Percentiles rank a stretch among this genome's conserved stretches.
phyloP scores from a whole-genome alignment of 2,797 vertebrate species.

The Psittacula echo region DNA sequence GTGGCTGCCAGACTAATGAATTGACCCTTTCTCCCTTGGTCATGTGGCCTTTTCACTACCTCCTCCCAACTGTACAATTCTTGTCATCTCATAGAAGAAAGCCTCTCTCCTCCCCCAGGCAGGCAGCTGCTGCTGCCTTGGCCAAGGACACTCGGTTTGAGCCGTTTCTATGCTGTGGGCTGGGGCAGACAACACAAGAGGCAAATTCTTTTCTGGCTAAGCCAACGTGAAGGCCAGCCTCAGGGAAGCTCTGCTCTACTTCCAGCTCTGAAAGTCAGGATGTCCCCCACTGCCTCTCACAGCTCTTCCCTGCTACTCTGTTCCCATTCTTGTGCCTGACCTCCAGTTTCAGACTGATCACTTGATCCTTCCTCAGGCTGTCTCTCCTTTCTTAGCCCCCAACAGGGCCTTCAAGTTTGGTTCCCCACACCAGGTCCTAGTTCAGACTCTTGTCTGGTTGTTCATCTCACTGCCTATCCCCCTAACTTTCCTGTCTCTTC shows the following conservation, averaged over 20 bases:
- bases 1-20: conserved; percentile 29
- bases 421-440: neutral
- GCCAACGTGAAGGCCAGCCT: neutral
- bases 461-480: neutral
- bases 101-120: conserved; percentile 13
- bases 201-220: conserved; percentile 28
- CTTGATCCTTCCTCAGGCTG: neutral
- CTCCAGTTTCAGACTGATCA: neutral
- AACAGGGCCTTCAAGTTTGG: neutral
- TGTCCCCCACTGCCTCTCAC: neutral
- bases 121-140: neutral
- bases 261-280: neutral
- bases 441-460: neutral
- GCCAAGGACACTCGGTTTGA: conserved; percentile 36
- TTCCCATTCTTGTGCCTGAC: neutral
- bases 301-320: neutral
- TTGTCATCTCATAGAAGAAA: neutral
- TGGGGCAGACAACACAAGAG: conserved; percentile 14
- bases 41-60: conserved; percentile 25
- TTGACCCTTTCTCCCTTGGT: conserved; percentile 35
- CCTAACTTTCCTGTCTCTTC: neutral
- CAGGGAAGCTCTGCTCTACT: neutral
- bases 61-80: conserved; percentile 46
- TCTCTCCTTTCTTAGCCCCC: neutral
- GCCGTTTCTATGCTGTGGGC: neutral